Conservation (phyloP, 1,140 invertebrate genomes). For the Elymnias hypermnestra region DNA sequence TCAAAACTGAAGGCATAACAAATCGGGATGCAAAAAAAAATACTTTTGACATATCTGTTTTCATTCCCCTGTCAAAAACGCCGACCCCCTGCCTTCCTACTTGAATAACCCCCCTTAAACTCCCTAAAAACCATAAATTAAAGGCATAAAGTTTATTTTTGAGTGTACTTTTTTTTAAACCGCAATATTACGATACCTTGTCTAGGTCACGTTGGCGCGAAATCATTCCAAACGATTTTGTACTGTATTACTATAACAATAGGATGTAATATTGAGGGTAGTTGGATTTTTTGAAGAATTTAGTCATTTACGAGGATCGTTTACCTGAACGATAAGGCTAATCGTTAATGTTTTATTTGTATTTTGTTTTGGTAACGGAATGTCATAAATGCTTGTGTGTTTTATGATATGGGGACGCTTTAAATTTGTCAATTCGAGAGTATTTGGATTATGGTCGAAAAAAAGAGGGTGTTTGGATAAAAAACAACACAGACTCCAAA, state of each 20-base stretch:
- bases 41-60: constrained; percentile 47
- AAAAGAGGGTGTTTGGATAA: too few species aligned
- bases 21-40: constrained; percentile 41
- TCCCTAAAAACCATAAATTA: constrained; percentile 6
- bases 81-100: constrained; percentile 30
- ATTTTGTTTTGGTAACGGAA: constrained; percentile 32
- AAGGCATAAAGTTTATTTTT: constrained; percentile 21
- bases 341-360: constrained; percentile 63
- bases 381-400: constrained; percentile 45
- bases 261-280: constrained; percentile 16
- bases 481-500: too few species aligned
- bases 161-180: constrained; percentile 5
- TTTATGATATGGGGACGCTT: constrained; percentile 22
- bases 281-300: constrained; percentile 33
- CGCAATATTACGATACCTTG: constrained; percentile 18
- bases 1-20: constrained; percentile 29
- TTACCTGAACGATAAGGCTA: constrained; percentile 64
- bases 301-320: constrained; percentile 54
- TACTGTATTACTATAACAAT: constrained; percentile 1
- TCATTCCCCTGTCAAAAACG: constrained; percentile 36
- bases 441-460: not conserved
- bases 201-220: constrained; percentile 21
- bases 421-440: not conserved
- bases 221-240: constrained; percentile 6
- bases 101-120: constrained; percentile 9